phyloP scores from a whole-genome alignment of 2,888 invertebrate species.

The Drosophila neutralis region DNA sequence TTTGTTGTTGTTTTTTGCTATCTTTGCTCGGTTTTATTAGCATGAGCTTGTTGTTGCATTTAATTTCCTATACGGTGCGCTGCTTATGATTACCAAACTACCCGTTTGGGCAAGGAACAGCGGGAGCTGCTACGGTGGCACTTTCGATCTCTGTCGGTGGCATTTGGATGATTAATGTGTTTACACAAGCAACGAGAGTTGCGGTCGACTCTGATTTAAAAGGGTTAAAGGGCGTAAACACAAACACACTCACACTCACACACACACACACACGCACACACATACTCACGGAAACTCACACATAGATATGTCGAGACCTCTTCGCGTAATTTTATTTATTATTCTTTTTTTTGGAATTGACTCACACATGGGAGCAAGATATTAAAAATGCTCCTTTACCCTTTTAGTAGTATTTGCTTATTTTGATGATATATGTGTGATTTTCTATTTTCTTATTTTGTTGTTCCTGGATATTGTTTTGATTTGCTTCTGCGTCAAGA shows the following conservation, averaged over 20 bases:
- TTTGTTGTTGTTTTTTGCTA: neutral
- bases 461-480: constrained; percentile 29
- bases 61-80: constrained; percentile 73
- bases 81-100: constrained; percentile 70
- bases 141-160: constrained; percentile 82
- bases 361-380: constrained; percentile 58
- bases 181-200: constrained; percentile 77
- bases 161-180: constrained; percentile 80
- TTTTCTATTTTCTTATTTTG: constrained; percentile 19
- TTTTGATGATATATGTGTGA: constrained; percentile 16
- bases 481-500: constrained; percentile 55
- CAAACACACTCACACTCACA: constrained; percentile 30
- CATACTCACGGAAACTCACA: neutral
- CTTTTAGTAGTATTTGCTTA: constrained; percentile 32
- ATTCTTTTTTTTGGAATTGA: constrained; percentile 70
- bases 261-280: neutral
- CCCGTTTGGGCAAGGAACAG: constrained; percentile 17
- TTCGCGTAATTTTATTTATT: constrained; percentile 73
- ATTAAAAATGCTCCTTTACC: constrained; percentile 57
- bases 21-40: constrained; percentile 45
- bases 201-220: constrained; percentile 79
- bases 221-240: constrained; percentile 80
- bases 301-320: constrained; percentile 20
- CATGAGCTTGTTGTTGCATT: constrained; percentile 70
- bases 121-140: constrained; percentile 53